phyloP scores from a whole-genome alignment of 1,140 invertebrate species.

The Apis laboriosa region DNA sequence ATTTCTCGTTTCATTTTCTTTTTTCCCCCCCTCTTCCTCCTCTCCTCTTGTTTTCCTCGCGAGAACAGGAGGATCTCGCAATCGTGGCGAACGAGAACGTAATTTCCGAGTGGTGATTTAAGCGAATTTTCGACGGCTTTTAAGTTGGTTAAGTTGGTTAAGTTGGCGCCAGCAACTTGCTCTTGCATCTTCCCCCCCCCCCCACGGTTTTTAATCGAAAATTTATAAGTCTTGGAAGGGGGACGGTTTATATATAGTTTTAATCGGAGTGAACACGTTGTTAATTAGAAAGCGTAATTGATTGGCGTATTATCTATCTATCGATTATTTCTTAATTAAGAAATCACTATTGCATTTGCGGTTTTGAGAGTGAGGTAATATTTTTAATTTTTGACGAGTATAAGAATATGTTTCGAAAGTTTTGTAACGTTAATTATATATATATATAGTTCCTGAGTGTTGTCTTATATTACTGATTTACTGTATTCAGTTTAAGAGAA shows the following conservation, averaged over 20 bases:
- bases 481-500: too few relatives aligned
- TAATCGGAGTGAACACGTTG: not conserved
- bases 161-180: not conserved
- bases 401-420: too few relatives aligned
- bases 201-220: slow-evolving; percentile 16
- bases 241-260: not conserved
- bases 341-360: too few relatives aligned
- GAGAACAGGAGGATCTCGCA: not conserved
- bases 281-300: slow-evolving; percentile 3
- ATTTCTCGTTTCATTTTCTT: not conserved
- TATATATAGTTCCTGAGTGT: too few relatives aligned
- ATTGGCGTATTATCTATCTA: too few relatives aligned
- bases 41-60: accelerated
- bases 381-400: too few relatives aligned
- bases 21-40: not conserved
- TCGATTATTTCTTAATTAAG: not conserved
- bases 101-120: too few relatives aligned
- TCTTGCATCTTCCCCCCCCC: too few relatives aligned
- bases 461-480: too few relatives aligned
- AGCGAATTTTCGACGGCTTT: slow-evolving; percentile 5
- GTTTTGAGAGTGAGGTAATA: too few relatives aligned
- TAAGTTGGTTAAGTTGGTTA: not conserved
- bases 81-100: too few relatives aligned
- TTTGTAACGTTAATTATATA: too few relatives aligned
- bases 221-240: not conserved